Evolutionary conservation across 2,888 invertebrate genomes (phyloP).

Genomic region (Drosophila greeni): DNA sequence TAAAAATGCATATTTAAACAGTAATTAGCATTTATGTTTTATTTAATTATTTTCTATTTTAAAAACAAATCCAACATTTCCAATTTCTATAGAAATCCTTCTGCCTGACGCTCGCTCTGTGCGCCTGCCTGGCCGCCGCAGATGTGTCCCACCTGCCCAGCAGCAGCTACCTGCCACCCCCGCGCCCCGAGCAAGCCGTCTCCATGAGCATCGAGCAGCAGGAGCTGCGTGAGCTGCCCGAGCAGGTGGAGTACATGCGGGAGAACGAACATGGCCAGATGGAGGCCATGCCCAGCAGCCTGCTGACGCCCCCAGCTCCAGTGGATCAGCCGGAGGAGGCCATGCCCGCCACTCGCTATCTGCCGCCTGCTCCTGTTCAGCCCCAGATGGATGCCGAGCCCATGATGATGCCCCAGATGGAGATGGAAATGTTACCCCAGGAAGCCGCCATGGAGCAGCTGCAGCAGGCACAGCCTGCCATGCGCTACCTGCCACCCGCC

Average conservation of each 20-base stretch:
- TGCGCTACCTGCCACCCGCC: slow-evolving; percentile 54
- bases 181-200: slow-evolving; percentile 57
- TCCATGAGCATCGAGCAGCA: slow-evolving; percentile 71
- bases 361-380: slow-evolving; percentile 51
- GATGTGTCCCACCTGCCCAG: slow-evolving; percentile 68
- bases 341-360: slow-evolving; percentile 50
- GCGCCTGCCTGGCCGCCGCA: slow-evolving; percentile 55
- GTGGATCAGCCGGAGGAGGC: slow-evolving; percentile 27
- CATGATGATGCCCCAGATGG: slow-evolving; percentile 42
- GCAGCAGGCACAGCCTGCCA: slow-evolving; percentile 30
- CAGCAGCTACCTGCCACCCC: slow-evolving; percentile 65
- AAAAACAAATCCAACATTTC: no score
- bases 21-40: no score
- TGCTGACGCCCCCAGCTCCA: slow-evolving; percentile 57
- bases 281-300: slow-evolving; percentile 58
- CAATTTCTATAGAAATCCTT: slow-evolving; percentile 42
- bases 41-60: no score
- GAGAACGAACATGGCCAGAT: slow-evolving; percentile 48
- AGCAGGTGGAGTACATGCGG: slow-evolving; percentile 68
- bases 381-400: slow-evolving; percentile 31
- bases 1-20: no score
- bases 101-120: slow-evolving; percentile 43
- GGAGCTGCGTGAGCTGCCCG: slow-evolving; percentile 68
- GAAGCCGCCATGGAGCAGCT: slow-evolving; percentile 26
- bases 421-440: slow-evolving; percentile 42